Evolutionary conservation across 2,797 vertebrate genomes (phyloP).

Genomic region (Notamacropus eugenii): DNA sequence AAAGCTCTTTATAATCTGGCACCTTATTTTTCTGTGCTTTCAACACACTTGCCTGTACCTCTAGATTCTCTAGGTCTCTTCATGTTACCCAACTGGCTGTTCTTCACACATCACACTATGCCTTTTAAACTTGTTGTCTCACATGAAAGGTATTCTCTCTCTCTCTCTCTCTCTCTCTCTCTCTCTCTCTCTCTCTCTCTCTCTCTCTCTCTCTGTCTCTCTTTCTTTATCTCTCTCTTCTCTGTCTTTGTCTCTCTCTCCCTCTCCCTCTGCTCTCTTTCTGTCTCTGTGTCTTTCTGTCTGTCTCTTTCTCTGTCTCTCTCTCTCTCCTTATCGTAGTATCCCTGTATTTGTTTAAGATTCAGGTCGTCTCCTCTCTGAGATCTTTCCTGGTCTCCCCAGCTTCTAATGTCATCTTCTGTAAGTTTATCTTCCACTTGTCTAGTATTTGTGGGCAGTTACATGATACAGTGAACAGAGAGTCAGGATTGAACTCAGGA

Average conservation of each 20-base stretch:
- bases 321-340: too few relatives aligned
- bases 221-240: too few relatives aligned
- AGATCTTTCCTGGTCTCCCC: neutral
- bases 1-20: neutral
- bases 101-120: neutral
- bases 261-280: too few relatives aligned
- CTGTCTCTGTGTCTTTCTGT: too few relatives aligned
- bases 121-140: neutral
- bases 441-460: neutral
- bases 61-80: too few relatives aligned
- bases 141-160: too few relatives aligned
- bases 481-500: neutral
- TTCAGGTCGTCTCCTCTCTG: neutral
- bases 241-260: too few relatives aligned
- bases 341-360: neutral
- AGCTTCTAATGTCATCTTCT: neutral
- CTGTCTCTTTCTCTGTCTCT: too few relatives aligned
- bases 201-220: too few relatives aligned
- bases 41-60: too few relatives aligned
- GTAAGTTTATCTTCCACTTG: neutral
- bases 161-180: too few relatives aligned
- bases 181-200: too few relatives aligned
- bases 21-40: neutral
- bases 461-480: neutral
- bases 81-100: neutral